A percentile compares a stretch with the other conserved stretches of the same genome.
Conservation (phyloP, 1,140 invertebrate genomes). For the Orius insidiosus region DNA sequence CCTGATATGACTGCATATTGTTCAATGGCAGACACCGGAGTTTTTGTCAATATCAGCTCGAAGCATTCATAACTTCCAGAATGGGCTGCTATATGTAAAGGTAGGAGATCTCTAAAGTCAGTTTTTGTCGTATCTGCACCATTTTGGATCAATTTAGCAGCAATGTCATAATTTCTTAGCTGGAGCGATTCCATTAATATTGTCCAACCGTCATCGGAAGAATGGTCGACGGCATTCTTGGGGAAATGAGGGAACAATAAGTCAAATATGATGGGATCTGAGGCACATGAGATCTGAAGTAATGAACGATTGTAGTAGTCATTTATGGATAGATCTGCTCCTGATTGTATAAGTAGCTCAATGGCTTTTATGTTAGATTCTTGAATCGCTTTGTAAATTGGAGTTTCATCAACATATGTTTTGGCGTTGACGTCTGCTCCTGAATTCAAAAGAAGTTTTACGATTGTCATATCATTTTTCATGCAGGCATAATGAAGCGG, state of each 20-base stretch:
- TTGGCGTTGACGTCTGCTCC: conserved; percentile 6
- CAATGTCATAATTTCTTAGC: conserved; percentile 9
- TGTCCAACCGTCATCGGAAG: conserved; percentile 11
- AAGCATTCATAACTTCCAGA: conserved; percentile 4
- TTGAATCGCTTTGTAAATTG: conserved; percentile 9
- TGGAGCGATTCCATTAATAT: conserved; percentile 13
- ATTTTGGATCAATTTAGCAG: conserved; percentile 5
- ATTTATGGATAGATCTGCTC: background rate
- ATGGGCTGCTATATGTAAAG: conserved; percentile 12
- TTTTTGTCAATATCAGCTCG: conserved; percentile 8
- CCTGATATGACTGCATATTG: conserved; percentile 1
- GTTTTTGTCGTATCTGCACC: conserved; percentile 8
- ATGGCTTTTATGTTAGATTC: background rate
- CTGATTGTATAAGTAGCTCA: conserved; percentile 1
- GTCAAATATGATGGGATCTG: conserved; percentile 9
- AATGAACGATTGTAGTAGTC: conserved; percentile 8
- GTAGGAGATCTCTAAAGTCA: conserved; percentile 6
- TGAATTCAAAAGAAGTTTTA: background rate
- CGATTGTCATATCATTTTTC: conserved; percentile 1
- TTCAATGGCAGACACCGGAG: conserved; percentile 7
- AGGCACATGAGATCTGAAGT: conserved; percentile 10
- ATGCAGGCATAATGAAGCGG: conserved; percentile 9
- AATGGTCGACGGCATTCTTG: conserved; percentile 3
- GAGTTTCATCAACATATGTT: conserved; percentile 3
- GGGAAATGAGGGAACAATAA: conserved; percentile 1